Conservation (phyloP, 2,797 vertebrate species). For the Microcaecilia unicolor region DNA sequence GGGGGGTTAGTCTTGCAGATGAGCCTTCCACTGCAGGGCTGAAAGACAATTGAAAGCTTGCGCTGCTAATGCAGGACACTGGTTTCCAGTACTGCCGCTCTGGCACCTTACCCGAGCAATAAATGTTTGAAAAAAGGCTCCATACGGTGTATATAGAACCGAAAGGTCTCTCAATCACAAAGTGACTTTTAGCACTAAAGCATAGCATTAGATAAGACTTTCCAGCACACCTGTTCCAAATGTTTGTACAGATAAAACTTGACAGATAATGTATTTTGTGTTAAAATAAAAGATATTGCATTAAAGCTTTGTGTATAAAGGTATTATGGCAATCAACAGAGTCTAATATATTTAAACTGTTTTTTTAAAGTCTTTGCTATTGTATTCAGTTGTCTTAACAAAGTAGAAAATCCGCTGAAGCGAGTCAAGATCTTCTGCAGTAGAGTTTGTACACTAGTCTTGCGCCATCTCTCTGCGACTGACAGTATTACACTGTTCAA, state of each 20-base stretch:
- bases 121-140: too few relatives aligned
- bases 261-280: constrained; percentile 53
- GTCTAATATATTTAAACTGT: constrained; percentile 65
- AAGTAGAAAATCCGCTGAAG: constrained; percentile 25
- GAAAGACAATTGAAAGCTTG: too few relatives aligned
- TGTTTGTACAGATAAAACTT: constrained; percentile 37
- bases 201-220: too few relatives aligned
- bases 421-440: constrained; percentile 22
- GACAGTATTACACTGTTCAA: constrained; percentile 50
- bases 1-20: too few relatives aligned
- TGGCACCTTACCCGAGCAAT: too few relatives aligned
- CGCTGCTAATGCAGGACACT: too few relatives aligned
- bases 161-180: too few relatives aligned
- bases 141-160: too few relatives aligned
- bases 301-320: constrained; percentile 61
- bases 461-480: constrained; percentile 43
- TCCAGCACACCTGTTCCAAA: constrained; percentile 44
- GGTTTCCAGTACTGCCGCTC: too few relatives aligned
- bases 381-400: constrained; percentile 43
- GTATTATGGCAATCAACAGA: constrained; percentile 55
- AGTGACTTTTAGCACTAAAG: too few relatives aligned
- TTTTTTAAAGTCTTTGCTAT: constrained; percentile 62
- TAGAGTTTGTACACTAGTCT: constrained; percentile 21
- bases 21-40: too few relatives aligned
- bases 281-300: constrained; percentile 50